A percentile compares a stretch with the other conserved stretches of the same genome.
These are phyloP conservation scores for Istiophorus platypterus DNA, from an alignment of 2,113 vertebrate genomes.

Conservation along the genomic window DNA sequence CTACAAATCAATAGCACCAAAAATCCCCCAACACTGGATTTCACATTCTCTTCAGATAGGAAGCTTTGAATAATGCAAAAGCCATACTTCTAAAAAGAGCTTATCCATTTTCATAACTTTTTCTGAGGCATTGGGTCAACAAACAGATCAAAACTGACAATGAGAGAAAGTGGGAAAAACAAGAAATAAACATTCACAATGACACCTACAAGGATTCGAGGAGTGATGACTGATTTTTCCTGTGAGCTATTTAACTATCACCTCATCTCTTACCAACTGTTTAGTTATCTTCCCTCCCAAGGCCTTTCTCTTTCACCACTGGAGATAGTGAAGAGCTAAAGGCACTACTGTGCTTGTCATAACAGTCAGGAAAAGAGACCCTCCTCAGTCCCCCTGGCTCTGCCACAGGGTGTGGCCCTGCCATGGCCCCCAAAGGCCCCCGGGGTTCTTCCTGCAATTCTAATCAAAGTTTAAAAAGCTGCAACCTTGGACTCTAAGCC, in stretches of 20 bases:
- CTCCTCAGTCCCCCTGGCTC: conserved; percentile 29
- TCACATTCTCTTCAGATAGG: conserved; percentile 39
- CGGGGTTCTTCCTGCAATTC: conserved; percentile 80
- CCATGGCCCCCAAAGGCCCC: conserved; percentile 34
- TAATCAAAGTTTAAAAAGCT: conserved; percentile 78
- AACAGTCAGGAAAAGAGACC: conserved; percentile 58
- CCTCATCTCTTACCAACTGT: conserved; percentile 26
- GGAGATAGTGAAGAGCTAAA: conserved; percentile 61
- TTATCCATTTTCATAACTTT: conserved; percentile 69
- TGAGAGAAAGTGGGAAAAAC: conserved; percentile 43
- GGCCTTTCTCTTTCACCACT: conserved; percentile 21
- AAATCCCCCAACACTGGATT: conserved; percentile 58
- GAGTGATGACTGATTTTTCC: conserved; percentile 28
- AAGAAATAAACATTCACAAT: conserved; percentile 41
- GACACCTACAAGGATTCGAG: conserved; percentile 22
- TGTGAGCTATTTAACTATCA: conserved; percentile 38
- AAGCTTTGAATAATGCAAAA: conserved; percentile 72
- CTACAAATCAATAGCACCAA: conserved; percentile 70
- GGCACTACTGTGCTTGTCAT: conserved; percentile 59
- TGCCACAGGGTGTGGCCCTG: conserved; percentile 48
- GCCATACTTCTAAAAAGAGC: conserved; percentile 55
- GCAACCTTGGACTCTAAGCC: conserved; percentile 73
- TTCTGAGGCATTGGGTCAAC: conserved; percentile 43
- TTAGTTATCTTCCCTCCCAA: conserved; percentile 13
- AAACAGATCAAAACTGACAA: conserved; percentile 43